These are phyloP conservation scores for Cybosia mesomella DNA, from an alignment of 2,888 invertebrate species.

Conservation along the genomic window DNA sequence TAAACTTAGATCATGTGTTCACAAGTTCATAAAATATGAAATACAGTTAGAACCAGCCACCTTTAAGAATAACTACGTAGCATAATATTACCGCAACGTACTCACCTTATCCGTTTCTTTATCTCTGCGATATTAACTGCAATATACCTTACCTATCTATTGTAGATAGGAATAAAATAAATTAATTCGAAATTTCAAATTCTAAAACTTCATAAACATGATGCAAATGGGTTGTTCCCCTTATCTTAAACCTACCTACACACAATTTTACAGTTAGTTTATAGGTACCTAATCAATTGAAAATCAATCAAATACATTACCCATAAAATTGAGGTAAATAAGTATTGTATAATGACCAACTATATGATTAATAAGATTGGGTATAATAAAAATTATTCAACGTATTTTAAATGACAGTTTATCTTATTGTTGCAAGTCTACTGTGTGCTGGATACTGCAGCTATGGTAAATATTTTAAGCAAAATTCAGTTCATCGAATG, in stretches of 20 bases:
- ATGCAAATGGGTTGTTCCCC: too few species aligned
- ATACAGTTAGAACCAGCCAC: too few species aligned
- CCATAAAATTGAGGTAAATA: not conserved
- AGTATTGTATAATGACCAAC: not conserved
- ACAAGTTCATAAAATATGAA: too few species aligned
- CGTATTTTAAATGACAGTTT: constrained; percentile 11
- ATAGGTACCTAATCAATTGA: not conserved
- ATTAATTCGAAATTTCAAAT: too few species aligned
- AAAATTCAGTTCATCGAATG: not conserved
- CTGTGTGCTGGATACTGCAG: not conserved
- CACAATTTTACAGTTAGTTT: not conserved
- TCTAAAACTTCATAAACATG: too few species aligned
- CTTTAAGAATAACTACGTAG: too few species aligned
- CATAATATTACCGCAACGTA: too few species aligned
- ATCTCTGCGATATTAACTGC: too few species aligned
- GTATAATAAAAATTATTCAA: not conserved
- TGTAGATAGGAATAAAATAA: too few species aligned
- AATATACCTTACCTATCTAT: too few species aligned
- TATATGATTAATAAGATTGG: not conserved
- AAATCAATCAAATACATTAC: constrained; percentile 10
- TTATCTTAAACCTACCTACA: not conserved
- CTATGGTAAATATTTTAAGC: constrained; percentile 7
- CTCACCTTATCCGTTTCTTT: too few species aligned
- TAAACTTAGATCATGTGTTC: too few species aligned
- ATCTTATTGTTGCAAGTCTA: not conserved